These are phyloP conservation scores for Chamaetylas fuelleborni DNA, from an alignment of 2,113 vertebrate genomes.

Conservation along the genomic window DNA sequence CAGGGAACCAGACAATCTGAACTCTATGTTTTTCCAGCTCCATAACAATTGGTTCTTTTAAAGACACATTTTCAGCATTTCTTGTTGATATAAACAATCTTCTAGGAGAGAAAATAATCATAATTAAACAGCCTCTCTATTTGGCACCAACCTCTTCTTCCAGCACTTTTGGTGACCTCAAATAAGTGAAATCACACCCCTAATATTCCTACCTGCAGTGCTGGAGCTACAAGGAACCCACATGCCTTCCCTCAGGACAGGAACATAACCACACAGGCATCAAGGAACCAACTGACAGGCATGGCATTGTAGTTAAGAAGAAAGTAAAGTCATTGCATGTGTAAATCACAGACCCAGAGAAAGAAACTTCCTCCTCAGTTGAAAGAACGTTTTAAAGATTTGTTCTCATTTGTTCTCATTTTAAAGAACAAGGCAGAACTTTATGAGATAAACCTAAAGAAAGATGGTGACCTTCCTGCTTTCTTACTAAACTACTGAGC, in stretches of 20 bases:
- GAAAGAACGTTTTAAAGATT: background rate
- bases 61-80: background rate
- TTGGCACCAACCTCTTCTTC: background rate
- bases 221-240: background rate
- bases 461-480: background rate
- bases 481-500: background rate
- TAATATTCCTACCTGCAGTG: background rate
- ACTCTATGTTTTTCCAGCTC: fast-evolving
- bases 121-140: background rate
- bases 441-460: background rate
- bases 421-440: background rate
- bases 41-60: background rate
- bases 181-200: background rate
- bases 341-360: background rate
- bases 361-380: background rate
- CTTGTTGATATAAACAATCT: background rate
- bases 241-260: background rate
- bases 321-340: background rate
- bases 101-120: background rate
- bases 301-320: fast-evolving
- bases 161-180: background rate
- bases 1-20: background rate
- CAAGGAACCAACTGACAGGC: background rate
- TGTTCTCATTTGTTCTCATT: background rate
- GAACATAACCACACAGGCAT: background rate